phyloP scores from a whole-genome alignment of 2,888 invertebrate species.

The Dermolepida albohirtum region DNA sequence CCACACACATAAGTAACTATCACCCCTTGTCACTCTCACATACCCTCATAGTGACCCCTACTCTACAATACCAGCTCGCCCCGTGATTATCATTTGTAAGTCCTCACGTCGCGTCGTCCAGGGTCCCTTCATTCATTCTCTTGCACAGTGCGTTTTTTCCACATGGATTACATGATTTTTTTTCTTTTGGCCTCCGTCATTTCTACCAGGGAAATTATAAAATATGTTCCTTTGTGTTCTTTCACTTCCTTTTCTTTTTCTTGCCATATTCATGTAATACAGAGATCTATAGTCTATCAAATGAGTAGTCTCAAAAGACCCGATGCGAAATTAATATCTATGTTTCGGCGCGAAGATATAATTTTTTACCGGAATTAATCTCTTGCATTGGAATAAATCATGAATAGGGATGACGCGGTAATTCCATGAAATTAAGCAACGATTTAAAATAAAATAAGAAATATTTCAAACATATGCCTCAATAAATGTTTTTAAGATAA shows the following conservation, averaged over 20 bases:
- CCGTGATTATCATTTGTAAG: conserved; percentile 33
- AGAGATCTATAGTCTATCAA: conserved; percentile 32
- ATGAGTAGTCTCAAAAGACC: conserved; percentile 23
- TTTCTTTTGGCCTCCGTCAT: neutral
- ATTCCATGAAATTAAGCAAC: conserved; percentile 6
- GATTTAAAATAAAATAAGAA: conserved; percentile 4
- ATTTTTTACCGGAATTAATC: conserved; percentile 37
- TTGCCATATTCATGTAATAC: conserved; percentile 6
- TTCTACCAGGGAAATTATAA: conserved; percentile 7
- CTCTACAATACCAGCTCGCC: conserved; percentile 3
- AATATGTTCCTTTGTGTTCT: conserved; percentile 12
- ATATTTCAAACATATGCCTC: neutral
- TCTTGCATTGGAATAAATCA: conserved; percentile 30
- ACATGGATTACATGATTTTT: conserved; percentile 26
- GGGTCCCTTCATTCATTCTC: conserved; percentile 29
- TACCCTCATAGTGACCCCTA: conserved; percentile 3
- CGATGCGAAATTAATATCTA: conserved; percentile 33
- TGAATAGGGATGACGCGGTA: neutral
- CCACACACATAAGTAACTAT: conserved; percentile 16
- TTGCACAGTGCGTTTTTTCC: conserved; percentile 23
- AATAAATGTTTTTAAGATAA: no score
- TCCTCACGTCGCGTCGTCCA: conserved; percentile 27
- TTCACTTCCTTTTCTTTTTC: neutral
- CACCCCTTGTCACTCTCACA: neutral
- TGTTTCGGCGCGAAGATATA: conserved; percentile 32